Conservation (phyloP, 2,888 invertebrate species). For the Hybos culiciformis region DNA sequence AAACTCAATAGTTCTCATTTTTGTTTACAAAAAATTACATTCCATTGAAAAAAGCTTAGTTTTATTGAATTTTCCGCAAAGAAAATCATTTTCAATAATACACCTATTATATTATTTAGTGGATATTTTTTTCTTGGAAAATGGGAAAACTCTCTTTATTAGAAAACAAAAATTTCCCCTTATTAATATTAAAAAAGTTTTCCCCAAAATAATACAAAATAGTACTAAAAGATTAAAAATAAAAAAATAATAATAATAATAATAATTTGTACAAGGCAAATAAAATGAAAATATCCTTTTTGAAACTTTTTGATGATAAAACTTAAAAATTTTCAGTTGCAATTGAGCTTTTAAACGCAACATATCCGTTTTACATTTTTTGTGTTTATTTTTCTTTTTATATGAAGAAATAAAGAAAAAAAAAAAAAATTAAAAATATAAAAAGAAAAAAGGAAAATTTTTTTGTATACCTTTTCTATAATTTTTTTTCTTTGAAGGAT, state of each 20-base stretch:
- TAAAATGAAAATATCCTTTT: neutral
- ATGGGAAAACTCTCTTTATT: neutral
- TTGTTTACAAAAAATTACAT: no score
- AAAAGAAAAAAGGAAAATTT: neutral
- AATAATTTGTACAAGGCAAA: neutral
- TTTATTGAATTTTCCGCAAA: no score
- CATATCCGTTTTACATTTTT: neutral
- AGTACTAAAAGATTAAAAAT: no score
- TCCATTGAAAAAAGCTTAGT: no score
- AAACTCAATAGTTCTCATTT: no score
- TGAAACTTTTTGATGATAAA: neutral
- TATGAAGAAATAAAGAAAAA: neutral
- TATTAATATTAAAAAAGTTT: neutral
- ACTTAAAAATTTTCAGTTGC: constrained; percentile 33
- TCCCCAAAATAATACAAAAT: neutral
- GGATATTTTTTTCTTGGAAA: neutral
- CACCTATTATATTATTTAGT: no score
- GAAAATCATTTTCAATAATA: no score
- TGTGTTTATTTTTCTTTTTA: neutral
- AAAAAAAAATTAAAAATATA: neutral
- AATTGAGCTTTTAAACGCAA: constrained; percentile 33
- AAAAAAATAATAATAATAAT: neutral
- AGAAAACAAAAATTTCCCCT: neutral
- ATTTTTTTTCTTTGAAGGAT: neutral
- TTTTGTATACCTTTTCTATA: neutral